Percentiles rank a stretch among this genome's conserved stretches.
phyloP scores from a whole-genome alignment of 2,113 vertebrate genomes.

The Drymodes brunneopygia region DNA sequence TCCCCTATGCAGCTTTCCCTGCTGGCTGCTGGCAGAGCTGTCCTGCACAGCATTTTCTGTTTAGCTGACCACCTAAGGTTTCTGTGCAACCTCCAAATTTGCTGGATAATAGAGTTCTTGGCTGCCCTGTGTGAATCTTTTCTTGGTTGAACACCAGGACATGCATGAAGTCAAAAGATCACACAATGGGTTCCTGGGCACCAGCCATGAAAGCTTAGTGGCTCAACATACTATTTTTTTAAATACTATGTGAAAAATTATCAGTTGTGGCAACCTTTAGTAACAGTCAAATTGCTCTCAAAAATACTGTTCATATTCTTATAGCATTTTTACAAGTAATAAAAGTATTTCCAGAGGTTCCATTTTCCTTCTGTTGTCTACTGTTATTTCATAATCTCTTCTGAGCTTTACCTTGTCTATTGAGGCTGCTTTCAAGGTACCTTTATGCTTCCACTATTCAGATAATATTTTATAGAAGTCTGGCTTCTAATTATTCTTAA shows the following conservation, averaged over 20 bases:
- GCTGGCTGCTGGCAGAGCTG: neutral
- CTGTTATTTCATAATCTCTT: neutral
- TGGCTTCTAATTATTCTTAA: neutral
- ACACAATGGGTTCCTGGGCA: neutral
- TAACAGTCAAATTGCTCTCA: neutral
- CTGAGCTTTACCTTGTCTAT: neutral
- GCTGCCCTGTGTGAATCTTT: neutral
- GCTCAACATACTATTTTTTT: neutral
- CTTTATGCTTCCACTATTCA: neutral
- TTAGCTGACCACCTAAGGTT: neutral
- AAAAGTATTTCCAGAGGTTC: neutral
- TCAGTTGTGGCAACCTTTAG: neutral
- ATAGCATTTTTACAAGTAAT: neutral
- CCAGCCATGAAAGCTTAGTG: neutral
- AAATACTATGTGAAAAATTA: neutral
- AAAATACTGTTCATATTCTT: neutral
- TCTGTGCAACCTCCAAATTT: slow-evolving; percentile 4
- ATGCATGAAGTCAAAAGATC: neutral
- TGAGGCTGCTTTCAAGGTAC: neutral
- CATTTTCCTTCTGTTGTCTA: neutral
- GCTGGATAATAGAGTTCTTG: neutral
- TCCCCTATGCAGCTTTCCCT: neutral
- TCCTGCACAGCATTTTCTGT: neutral
- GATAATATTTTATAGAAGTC: neutral
- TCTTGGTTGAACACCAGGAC: neutral